phyloP scores from a whole-genome alignment of 2,113 vertebrate species.

The Chaetops frenatus region DNA sequence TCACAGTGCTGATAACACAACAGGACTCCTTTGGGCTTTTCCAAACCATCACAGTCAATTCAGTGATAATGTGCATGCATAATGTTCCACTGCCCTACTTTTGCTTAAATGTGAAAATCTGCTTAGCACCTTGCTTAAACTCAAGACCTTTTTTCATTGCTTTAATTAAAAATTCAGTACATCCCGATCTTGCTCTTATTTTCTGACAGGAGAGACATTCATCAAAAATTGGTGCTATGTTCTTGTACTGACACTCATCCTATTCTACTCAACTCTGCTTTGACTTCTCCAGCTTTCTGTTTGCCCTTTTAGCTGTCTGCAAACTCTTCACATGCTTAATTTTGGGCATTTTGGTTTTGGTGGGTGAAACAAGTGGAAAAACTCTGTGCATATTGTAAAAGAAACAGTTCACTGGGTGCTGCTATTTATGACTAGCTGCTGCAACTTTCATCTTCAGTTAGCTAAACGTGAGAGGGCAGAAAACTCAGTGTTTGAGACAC shows the following conservation, averaged over 20 bases:
- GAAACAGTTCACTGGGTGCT: background rate
- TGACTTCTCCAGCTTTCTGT: background rate
- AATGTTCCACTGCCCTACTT: background rate
- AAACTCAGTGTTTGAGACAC: background rate
- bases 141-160: background rate
- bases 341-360: background rate
- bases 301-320: background rate
- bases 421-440: background rate
- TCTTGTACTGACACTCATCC: background rate
- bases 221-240: background rate
- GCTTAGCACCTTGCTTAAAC: background rate
- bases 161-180: background rate
- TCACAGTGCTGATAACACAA: background rate
- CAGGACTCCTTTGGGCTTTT: background rate
- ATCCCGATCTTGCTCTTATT: fast-evolving
- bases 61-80: background rate
- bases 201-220: background rate
- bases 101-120: background rate
- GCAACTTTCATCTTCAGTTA: background rate
- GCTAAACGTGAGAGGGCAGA: background rate
- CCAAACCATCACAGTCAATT: background rate
- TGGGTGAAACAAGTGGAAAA: background rate
- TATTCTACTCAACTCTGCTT: background rate
- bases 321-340: background rate
- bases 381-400: background rate